phyloP scores from a whole-genome alignment of 1,140 invertebrate genomes.

The Pissodes strobi region DNA sequence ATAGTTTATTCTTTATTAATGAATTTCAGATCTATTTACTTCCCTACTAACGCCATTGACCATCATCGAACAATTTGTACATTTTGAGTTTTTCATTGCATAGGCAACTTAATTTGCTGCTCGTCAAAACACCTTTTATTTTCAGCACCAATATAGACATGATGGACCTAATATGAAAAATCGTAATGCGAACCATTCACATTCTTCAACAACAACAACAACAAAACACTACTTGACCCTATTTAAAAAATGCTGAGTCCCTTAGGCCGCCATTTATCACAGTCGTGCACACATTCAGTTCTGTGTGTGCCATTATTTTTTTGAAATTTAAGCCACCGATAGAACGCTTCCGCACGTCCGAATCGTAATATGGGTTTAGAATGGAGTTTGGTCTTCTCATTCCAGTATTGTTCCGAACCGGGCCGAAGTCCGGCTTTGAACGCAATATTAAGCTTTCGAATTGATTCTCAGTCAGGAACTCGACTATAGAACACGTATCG shows the following conservation, averaged over 20 bases:
- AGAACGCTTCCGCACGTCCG: slow-evolving; percentile 22
- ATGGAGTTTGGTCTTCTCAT: slow-evolving; percentile 25
- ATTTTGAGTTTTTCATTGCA: too few relatives aligned
- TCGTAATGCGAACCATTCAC: background rate
- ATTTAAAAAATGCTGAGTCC: slow-evolving; percentile 7
- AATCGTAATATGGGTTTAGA: slow-evolving; percentile 30
- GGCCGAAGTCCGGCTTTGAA: slow-evolving; percentile 8
- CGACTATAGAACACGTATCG: slow-evolving; percentile 6
- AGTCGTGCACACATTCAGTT: slow-evolving; percentile 16
- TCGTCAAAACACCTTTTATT: too few relatives aligned
- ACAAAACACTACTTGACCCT: slow-evolving; percentile 7
- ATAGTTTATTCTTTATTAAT: too few relatives aligned
- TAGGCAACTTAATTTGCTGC: too few relatives aligned
- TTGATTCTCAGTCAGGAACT: slow-evolving; percentile 28
- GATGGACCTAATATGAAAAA: background rate
- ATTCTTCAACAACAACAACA: background rate
- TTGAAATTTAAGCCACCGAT: slow-evolving; percentile 24
- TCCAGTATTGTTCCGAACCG: slow-evolving; percentile 13
- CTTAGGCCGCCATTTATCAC: slow-evolving; percentile 23
- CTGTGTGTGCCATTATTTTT: slow-evolving; percentile 14
- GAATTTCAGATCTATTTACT: too few relatives aligned
- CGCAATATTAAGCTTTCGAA: slow-evolving; percentile 24
- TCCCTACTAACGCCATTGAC: too few relatives aligned
- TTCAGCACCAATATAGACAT: too few relatives aligned
- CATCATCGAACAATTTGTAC: too few relatives aligned